Evolutionary conservation across 2,113 vertebrate genomes (phyloP).

Genomic region (Dicentrarchus labrax): DNA sequence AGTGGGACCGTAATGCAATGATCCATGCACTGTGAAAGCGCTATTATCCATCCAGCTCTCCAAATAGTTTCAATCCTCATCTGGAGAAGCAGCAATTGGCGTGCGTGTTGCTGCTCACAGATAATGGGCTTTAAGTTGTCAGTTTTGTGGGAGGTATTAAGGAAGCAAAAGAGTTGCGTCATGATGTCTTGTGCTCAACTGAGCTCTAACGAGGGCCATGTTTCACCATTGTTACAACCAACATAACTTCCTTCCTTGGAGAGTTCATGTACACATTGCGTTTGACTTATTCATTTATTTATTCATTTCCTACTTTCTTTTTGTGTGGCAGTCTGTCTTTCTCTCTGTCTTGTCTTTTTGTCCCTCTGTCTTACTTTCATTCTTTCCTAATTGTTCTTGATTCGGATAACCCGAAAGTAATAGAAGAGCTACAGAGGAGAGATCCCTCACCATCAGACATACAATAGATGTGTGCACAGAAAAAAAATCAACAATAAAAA

Average conservation of each 20-base stretch:
- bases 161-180: slow-evolving; percentile 12
- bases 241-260: not conserved
- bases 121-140: slow-evolving; percentile 55
- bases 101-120: slow-evolving; percentile 37
- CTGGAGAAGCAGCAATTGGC: slow-evolving; percentile 29
- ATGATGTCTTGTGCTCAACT: not conserved
- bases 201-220: not conserved
- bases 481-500: no score
- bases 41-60: slow-evolving; percentile 54
- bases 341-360: not conserved
- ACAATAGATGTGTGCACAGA: no score
- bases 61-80: slow-evolving; percentile 37
- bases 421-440: no score
- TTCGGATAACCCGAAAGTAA: no score
- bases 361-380: not conserved
- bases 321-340: not conserved
- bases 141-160: slow-evolving; percentile 19
- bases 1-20: slow-evolving; percentile 63
- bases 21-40: slow-evolving; percentile 45
- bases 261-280: not conserved
- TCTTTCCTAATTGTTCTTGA: no score
- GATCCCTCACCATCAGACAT: no score
- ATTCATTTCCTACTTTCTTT: not conserved
- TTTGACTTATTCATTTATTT: not conserved
- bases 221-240: not conserved